Evolutionary conservation across 2,888 invertebrate genomes (phyloP).

Genomic region (Volucella bombylans): DNA sequence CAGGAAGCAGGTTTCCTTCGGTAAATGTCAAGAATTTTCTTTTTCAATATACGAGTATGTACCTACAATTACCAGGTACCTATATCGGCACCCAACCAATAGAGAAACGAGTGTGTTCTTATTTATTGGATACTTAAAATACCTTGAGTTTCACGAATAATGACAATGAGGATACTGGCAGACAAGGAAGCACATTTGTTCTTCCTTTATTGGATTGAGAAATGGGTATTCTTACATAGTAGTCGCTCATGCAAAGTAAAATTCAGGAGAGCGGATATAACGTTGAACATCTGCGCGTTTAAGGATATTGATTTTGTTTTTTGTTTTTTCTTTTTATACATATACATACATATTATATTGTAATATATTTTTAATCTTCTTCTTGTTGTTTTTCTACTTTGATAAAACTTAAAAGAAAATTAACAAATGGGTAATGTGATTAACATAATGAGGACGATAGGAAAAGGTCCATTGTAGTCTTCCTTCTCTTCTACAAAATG

Average conservation of each 20-base stretch:
- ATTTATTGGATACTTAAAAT: slow-evolving; percentile 42
- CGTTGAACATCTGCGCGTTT: slow-evolving; percentile 58
- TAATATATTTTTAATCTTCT: slow-evolving; percentile 3
- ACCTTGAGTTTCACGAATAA: slow-evolving; percentile 17
- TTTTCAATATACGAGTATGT: slow-evolving; percentile 15
- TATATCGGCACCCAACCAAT: no score
- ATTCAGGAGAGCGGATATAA: slow-evolving; percentile 50
- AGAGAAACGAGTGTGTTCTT: not conserved
- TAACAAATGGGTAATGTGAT: no score
- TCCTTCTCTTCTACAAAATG: no score
- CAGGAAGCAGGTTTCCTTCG: not conserved
- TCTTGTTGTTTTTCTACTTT: slow-evolving; percentile 9
- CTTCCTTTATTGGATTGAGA: not conserved
- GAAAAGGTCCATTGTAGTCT: no score
- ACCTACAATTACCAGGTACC: not conserved
- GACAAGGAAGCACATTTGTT: not conserved
- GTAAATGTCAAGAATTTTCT: slow-evolving; percentile 26
- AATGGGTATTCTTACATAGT: not conserved
- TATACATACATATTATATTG: no score
- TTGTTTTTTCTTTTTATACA: no score
- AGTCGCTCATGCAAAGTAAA: not conserved
- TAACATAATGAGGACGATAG: no score
- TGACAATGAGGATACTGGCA: slow-evolving; percentile 8
- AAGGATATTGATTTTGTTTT: slow-evolving; percentile 55
- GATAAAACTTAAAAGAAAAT: not conserved